Conservation (phyloP, 2,888 invertebrate genomes). For the Hololepta plana region DNA sequence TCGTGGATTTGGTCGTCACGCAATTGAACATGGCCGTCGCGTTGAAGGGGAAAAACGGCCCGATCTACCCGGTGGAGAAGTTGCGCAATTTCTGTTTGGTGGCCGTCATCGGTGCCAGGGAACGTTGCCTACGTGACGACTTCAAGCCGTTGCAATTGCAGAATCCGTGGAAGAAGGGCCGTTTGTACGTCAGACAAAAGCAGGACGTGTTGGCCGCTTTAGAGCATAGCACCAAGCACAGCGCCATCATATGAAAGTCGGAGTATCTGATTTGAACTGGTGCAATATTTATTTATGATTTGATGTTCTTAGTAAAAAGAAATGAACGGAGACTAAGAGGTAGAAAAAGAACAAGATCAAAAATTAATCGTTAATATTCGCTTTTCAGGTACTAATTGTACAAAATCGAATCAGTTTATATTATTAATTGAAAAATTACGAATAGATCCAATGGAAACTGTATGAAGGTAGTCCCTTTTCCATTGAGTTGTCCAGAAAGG, state of each 20-base stretch:
- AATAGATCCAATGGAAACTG: too few species aligned
- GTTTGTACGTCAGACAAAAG: conserved; percentile 81
- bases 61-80: conserved; percentile 69
- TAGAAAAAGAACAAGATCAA: too few species aligned
- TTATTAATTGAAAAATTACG: too few species aligned
- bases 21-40: conserved; percentile 89
- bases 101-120: conserved; percentile 87
- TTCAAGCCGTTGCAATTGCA: conserved; percentile 85
- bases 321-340: too few species aligned
- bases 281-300: too few species aligned
- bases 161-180: conserved; percentile 90
- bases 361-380: too few species aligned
- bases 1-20: conserved; percentile 87
- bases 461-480: too few species aligned
- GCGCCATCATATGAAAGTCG: conserved; percentile 42
- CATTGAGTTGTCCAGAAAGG: too few species aligned
- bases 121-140: conserved; percentile 84
- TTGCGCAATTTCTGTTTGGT: conserved; percentile 83
- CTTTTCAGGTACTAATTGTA: too few species aligned
- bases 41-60: conserved; percentile 69
- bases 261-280: too few species aligned
- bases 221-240: conserved; percentile 72
- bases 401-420: too few species aligned
- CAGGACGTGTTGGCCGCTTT: conserved; percentile 77
- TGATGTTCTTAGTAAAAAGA: too few species aligned